phyloP scores from a whole-genome alignment of 1,140 invertebrate genomes.

The Bactericera cockerelli region DNA sequence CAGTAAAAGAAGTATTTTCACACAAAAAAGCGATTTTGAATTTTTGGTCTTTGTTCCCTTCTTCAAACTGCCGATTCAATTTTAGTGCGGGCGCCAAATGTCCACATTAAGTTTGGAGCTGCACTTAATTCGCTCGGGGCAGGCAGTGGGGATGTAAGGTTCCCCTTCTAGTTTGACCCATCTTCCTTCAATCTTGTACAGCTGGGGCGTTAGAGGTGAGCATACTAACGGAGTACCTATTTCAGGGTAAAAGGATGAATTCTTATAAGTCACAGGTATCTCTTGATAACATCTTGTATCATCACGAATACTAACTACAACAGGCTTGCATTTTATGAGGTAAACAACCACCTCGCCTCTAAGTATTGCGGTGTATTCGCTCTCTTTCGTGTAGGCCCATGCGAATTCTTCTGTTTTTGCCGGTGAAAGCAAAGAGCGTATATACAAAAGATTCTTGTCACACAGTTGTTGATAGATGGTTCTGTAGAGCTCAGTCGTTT shows the following conservation, averaged over 20 bases:
- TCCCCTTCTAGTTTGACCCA: neutral
- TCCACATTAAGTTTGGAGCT: too few relatives aligned
- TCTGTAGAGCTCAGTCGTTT: too few relatives aligned
- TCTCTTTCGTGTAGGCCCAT: too few relatives aligned
- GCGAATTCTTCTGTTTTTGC: constrained; percentile 7
- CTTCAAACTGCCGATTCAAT: too few relatives aligned
- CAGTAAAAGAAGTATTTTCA: too few relatives aligned
- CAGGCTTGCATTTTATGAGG: constrained; percentile 5
- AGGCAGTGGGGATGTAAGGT: neutral
- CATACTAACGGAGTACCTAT: neutral
- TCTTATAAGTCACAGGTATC: neutral
- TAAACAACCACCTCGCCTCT: constrained; percentile 3
- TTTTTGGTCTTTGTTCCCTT: too few relatives aligned
- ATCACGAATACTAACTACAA: too few relatives aligned
- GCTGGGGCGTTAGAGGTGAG: neutral
- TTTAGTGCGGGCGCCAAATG: neutral
- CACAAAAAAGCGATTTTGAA: too few relatives aligned
- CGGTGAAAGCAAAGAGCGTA: too few relatives aligned
- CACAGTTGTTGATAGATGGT: too few relatives aligned
- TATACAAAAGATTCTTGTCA: too few relatives aligned
- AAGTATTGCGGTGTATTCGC: neutral
- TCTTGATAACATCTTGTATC: neutral
- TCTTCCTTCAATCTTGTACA: neutral
- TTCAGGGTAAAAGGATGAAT: neutral
- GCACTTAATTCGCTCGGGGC: neutral